A percentile compares a stretch with the other conserved stretches of the same genome.
These are phyloP conservation scores for Dusona sp. DNA, from an alignment of 2,888 invertebrate species.

Conservation along the genomic window DNA sequence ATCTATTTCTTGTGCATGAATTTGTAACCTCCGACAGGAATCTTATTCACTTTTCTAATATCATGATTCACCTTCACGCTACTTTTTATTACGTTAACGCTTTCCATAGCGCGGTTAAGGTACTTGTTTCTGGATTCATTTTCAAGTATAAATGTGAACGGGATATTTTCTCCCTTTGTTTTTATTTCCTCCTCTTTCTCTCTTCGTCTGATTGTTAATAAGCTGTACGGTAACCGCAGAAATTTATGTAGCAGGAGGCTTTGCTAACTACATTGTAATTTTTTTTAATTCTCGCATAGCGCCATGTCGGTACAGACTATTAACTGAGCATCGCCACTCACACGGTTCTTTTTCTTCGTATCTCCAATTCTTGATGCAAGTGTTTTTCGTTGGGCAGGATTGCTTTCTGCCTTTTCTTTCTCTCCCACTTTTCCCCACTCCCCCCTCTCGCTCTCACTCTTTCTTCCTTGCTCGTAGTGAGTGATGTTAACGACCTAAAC, in stretches of 20 bases:
- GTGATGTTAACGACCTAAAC: constrained; percentile 72
- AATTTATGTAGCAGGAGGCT: constrained; percentile 52
- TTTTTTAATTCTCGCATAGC: constrained; percentile 57
- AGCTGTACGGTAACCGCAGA: constrained; percentile 40
- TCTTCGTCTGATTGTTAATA: not conserved
- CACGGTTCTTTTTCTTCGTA: constrained; percentile 20
- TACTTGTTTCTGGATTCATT: not conserved
- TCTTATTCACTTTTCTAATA: constrained; percentile 34
- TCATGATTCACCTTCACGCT: constrained; percentile 31
- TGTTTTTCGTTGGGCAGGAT: constrained; percentile 9
- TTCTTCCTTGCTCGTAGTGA: constrained; percentile 47
- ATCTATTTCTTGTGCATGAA: constrained; percentile 41
- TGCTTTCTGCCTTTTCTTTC: not conserved
- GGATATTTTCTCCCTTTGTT: constrained; percentile 11
- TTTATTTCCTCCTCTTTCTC: not conserved
- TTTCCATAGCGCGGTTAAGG: constrained; percentile 38
- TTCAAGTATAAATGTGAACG: constrained; percentile 23
- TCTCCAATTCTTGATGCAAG: constrained; percentile 9
- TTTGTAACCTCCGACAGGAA: constrained; percentile 48
- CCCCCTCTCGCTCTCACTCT: not conserved
- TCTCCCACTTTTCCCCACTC: constrained; percentile 16
- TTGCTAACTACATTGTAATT: constrained; percentile 55
- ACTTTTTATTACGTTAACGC: constrained; percentile 53
- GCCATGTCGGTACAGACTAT: constrained; percentile 40
- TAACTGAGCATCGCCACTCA: constrained; percentile 27